Base-by-base conservation (phyloP, 2,888 invertebrate species). In the Scaptomyza reducta region DNA sequence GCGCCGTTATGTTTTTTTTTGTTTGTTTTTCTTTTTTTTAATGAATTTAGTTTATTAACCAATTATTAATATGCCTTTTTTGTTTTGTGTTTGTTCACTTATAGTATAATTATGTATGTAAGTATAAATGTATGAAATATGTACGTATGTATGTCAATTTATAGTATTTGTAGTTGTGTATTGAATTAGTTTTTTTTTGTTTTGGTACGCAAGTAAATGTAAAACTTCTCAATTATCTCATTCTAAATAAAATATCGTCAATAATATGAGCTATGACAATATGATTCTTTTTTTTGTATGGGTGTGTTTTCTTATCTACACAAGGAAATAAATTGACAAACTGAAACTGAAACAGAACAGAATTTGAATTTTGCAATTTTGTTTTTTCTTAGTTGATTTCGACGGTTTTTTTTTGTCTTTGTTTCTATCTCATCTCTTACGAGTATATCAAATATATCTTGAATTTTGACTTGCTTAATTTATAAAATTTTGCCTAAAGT, bases 401-500 rank as follows among this genome's bases (percentile, higher is more conserved):
- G 68, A 78, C 71, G 76, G 77, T 54, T 64, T 58, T 49, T 54
- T 62, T 38, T 41, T 61, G 56, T 22, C 22, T 22, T 22, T 22
- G 47, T 57, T 82, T 64, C 69, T 70, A 66, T 77, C 55, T 55
- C 74, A 31, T 56, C 40, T 67, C 45, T 60, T 65, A 66, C 49
- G 53, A 62, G 63, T 51, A 58, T 62, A 63, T 75, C 69, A 73
- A 73, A 75, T 74, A 77, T 74, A 70, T 89, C 83, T 75, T 70
- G 66, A 76, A 79, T 83, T 76, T 75, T 33, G 50, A 47, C 73
- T 67, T 79, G 76, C 78, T 87, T 84, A 77, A 72, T 77, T 83
- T 87, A 83, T 57, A 85, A 87, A 80, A 89, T 90, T 90, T 89
- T 79, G 89, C 87, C 88, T 89, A 89, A 82, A 81, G 74, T 77